phyloP scores from a whole-genome alignment of 1,140 invertebrate species.

The Ceratitis capitata region DNA sequence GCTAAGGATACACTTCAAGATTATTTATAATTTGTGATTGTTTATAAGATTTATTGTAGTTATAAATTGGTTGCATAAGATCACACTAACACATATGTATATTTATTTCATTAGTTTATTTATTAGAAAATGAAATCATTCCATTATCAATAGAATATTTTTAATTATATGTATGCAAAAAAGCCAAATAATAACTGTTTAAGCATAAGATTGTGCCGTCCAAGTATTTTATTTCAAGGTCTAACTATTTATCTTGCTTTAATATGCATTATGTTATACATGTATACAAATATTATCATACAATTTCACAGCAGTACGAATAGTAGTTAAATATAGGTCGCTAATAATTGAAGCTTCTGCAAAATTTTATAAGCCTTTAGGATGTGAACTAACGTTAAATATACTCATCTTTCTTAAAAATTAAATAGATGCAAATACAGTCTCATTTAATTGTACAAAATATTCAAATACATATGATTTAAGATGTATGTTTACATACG shows the following conservation, averaged over 20 bases:
- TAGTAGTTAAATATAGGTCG: background rate
- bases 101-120: background rate
- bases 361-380: conserved; percentile 24
- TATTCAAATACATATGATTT: background rate
- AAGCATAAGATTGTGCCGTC: conserved; percentile 30
- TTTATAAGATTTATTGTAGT: background rate
- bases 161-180: background rate
- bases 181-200: background rate
- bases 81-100: no score
- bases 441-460: conserved; percentile 1
- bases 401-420: conserved; percentile 12
- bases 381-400: conserved; percentile 17
- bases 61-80: background rate
- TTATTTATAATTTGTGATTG: background rate
- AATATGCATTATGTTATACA: background rate
- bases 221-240: conserved; percentile 25
- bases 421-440: background rate
- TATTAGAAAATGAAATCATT: background rate
- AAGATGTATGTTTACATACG: background rate
- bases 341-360: background rate
- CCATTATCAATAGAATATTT: conserved; percentile 8
- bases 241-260: background rate
- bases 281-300: background rate
- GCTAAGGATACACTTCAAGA: background rate
- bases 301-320: background rate